Conservation (phyloP, 2,888 invertebrate species). For the Eurois occulta region DNA sequence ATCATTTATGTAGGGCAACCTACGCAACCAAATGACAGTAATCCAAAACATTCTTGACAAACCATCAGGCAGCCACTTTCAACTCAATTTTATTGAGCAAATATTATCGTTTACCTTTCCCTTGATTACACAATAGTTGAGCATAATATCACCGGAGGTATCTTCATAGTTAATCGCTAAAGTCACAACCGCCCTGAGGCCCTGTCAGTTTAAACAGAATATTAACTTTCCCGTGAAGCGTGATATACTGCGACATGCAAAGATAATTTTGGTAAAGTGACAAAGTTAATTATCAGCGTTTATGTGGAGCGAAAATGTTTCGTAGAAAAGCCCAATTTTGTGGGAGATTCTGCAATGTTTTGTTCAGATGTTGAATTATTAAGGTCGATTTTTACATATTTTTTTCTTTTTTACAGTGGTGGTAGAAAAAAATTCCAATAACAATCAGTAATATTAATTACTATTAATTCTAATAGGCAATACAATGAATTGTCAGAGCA, state of each 20-base stretch:
- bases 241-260: slow-evolving; percentile 58
- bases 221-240: slow-evolving; percentile 63
- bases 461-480: too few relatives aligned
- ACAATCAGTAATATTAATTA: too few relatives aligned
- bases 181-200: slow-evolving; percentile 60
- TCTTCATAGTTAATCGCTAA: slow-evolving; percentile 57
- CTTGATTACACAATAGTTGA: slow-evolving; percentile 52
- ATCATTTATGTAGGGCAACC: not conserved
- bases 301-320: slow-evolving; percentile 58
- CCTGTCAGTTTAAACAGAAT: slow-evolving; percentile 60
- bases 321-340: slow-evolving; percentile 35
- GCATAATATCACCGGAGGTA: slow-evolving; percentile 37
- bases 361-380: slow-evolving; percentile 19
- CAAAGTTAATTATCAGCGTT: slow-evolving; percentile 62
- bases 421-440: not conserved
- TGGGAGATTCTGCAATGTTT: slow-evolving; percentile 3
- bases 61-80: slow-evolving; percentile 18
- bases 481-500: too few relatives aligned
- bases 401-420: not conserved
- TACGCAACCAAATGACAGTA: slow-evolving; percentile 25
- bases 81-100: slow-evolving; percentile 34
- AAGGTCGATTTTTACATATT: not conserved
- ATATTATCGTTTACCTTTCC: slow-evolving; percentile 41
- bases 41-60: slow-evolving; percentile 3
- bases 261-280: slow-evolving; percentile 65